Evolutionary conservation across 1,140 invertebrate species (phyloP).

Genomic region (Drosophila biarmipes): DNA sequence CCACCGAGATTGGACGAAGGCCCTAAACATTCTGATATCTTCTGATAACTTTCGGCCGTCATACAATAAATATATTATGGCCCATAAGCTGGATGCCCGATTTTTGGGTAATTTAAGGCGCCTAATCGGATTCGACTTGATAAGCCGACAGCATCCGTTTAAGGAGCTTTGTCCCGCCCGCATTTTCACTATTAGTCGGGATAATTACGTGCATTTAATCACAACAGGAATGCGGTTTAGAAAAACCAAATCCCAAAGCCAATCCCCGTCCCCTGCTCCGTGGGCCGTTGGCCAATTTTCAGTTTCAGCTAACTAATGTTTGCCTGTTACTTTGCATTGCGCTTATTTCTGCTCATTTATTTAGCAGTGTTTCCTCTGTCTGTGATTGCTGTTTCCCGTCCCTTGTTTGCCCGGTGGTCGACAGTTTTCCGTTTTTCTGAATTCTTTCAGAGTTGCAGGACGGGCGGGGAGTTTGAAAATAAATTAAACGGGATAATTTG

Average conservation of each 20-base stretch:
- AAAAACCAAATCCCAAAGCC: slow-evolving; percentile 26
- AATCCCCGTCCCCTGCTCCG: not conserved
- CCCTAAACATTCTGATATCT: slow-evolving; percentile 44
- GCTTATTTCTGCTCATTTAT: slow-evolving; percentile 65
- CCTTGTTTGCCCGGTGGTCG: slow-evolving; percentile 27
- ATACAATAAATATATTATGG: slow-evolving; percentile 35
- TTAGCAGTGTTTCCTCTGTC: slow-evolving; percentile 45
- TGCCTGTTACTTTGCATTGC: slow-evolving; percentile 50
- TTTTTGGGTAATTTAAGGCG: slow-evolving; percentile 26
- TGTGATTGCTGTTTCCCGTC: slow-evolving; percentile 34
- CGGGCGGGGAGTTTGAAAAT: slow-evolving; percentile 33
- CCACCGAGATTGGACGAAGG: slow-evolving; percentile 2
- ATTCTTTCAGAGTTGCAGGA: slow-evolving; percentile 14
- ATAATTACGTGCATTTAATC: slow-evolving; percentile 71
- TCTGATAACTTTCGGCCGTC: slow-evolving; percentile 37
- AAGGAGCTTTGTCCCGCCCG: slow-evolving; percentile 24
- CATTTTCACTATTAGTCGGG: slow-evolving; percentile 45
- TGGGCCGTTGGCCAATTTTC: slow-evolving; percentile 52
- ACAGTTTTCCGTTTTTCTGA: slow-evolving; percentile 9
- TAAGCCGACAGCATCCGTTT: slow-evolving; percentile 30
- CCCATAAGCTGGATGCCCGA: slow-evolving; percentile 3
- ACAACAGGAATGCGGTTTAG: slow-evolving; percentile 41
- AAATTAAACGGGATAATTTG: slow-evolving; percentile 68
- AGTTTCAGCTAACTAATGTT: slow-evolving; percentile 71
- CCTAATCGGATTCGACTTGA: slow-evolving; percentile 31